Percentiles rank a stretch among this genome's conserved stretches.
Conservation (phyloP, 1,140 invertebrate species). For the Brachionus calyciflorus region DNA sequence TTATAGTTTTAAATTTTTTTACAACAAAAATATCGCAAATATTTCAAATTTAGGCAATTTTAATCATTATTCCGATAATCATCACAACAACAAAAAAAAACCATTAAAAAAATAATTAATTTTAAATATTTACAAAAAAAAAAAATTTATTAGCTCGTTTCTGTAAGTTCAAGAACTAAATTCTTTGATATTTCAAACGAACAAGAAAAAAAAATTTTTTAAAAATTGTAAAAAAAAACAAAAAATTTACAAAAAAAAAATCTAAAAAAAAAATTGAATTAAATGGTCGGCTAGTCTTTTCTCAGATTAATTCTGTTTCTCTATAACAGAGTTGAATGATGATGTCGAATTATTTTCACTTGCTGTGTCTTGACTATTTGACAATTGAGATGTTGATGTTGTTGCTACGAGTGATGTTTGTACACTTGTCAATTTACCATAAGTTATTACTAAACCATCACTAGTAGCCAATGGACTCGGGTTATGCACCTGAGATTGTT, state of each 20-base stretch:
- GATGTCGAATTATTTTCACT: not conserved
- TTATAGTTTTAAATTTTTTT: too few species aligned
- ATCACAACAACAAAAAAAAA: too few species aligned
- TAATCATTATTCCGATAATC: too few species aligned
- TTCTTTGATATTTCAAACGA: too few species aligned
- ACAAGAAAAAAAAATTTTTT: not conserved
- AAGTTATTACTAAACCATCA: constrained; percentile 30
- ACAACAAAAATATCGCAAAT: too few species aligned
- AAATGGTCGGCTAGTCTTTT: too few species aligned
- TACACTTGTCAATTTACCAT: constrained; percentile 3
- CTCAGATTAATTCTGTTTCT: not conserved
- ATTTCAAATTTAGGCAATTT: too few species aligned
- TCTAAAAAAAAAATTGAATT: not conserved
- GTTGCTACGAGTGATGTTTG: constrained; percentile 12
- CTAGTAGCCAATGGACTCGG: constrained; percentile 37
- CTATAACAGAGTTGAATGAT: not conserved
- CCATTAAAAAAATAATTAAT: too few species aligned
- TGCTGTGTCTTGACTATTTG: not conserved
- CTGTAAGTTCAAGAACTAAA: too few species aligned
- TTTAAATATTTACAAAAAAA: too few species aligned
- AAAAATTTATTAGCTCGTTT: too few species aligned
- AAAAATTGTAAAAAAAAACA: not conserved
- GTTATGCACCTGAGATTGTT: not conserved
- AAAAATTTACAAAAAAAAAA: constrained; percentile 30
- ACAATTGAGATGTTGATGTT: not conserved